These are phyloP conservation scores for Euborellia annulipes DNA, from an alignment of 1,140 invertebrate species.

Conservation along the genomic window DNA sequence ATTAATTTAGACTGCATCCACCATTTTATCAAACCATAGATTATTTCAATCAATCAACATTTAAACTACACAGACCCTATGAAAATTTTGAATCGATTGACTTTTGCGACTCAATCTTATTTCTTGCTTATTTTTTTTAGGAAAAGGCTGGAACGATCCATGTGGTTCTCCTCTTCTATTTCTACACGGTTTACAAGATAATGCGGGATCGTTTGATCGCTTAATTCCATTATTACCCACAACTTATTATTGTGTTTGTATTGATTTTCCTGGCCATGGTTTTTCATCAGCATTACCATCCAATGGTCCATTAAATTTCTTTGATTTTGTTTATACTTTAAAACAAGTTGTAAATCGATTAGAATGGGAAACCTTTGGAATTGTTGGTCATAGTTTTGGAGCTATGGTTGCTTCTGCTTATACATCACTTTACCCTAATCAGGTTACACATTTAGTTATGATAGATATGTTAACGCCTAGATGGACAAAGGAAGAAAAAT, in stretches of 20 bases:
- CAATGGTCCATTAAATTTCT: constrained; percentile 29
- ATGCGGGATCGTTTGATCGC: constrained; percentile 45
- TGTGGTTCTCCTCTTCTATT: constrained; percentile 33
- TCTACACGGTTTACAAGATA: constrained; percentile 46
- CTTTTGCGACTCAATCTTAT: too few species aligned
- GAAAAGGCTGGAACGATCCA: constrained; percentile 43
- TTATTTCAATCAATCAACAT: too few species aligned
- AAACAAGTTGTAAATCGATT: constrained; percentile 36
- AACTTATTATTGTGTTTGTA: constrained; percentile 39
- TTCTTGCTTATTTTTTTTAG: constrained; percentile 28
- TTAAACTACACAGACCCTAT: too few species aligned
- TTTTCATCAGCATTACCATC: constrained; percentile 40
- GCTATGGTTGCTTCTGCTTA: constrained; percentile 29
- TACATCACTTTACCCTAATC: constrained; percentile 31
- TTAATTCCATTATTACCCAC: constrained; percentile 39
- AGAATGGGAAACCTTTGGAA: constrained; percentile 34
- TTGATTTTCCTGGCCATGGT: constrained; percentile 56
- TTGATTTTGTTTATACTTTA: constrained; percentile 32
- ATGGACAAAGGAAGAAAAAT: constrained; percentile 18
- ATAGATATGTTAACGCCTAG: constrained; percentile 32
- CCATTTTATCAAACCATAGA: too few species aligned
- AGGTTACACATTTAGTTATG: constrained; percentile 32
- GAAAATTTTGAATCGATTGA: too few species aligned
- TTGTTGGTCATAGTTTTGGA: constrained; percentile 41
- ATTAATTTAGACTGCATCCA: too few species aligned